A percentile compares a stretch with the other conserved stretches of the same genome.
Conservation (phyloP, 2,888 invertebrate species). For the Heliconius charithonia region DNA sequence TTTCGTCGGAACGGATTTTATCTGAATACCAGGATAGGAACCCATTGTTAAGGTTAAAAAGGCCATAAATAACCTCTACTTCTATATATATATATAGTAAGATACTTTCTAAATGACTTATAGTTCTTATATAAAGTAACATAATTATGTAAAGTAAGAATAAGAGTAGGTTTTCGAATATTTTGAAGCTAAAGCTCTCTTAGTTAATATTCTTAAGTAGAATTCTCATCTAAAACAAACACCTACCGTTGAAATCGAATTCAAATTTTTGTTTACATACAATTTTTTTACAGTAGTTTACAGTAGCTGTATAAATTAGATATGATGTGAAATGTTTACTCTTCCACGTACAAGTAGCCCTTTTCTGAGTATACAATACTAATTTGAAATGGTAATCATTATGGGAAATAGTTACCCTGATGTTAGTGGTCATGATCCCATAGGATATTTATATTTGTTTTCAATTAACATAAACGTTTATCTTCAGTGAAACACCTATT, state of each 20-base stretch:
- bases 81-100: too few species aligned
- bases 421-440: background rate
- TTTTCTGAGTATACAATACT: conserved; percentile 4
- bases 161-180: background rate
- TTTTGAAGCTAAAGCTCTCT: background rate
- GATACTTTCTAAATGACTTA: too few species aligned
- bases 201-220: conserved; percentile 13
- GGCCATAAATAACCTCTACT: too few species aligned
- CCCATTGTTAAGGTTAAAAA: too few species aligned
- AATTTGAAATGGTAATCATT: conserved; percentile 20
- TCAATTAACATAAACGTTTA: background rate
- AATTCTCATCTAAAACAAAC: conserved; percentile 36
- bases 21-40: too few species aligned
- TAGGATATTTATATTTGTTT: conserved; percentile 9
- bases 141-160: too few species aligned
- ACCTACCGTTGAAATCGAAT: conserved; percentile 36
- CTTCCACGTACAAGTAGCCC: conserved; percentile 4
- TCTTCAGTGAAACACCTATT: too few species aligned
- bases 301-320: conserved; percentile 53
- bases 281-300: conserved; percentile 49
- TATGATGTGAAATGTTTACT: conserved; percentile 23
- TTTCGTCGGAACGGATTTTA: too few species aligned
- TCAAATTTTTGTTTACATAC: conserved; percentile 37
- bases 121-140: too few species aligned
- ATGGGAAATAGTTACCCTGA: conserved; percentile 6